These are phyloP conservation scores for Rhagoletis pomonella DNA, from an alignment of 1,140 invertebrate genomes.

Conservation along the genomic window DNA sequence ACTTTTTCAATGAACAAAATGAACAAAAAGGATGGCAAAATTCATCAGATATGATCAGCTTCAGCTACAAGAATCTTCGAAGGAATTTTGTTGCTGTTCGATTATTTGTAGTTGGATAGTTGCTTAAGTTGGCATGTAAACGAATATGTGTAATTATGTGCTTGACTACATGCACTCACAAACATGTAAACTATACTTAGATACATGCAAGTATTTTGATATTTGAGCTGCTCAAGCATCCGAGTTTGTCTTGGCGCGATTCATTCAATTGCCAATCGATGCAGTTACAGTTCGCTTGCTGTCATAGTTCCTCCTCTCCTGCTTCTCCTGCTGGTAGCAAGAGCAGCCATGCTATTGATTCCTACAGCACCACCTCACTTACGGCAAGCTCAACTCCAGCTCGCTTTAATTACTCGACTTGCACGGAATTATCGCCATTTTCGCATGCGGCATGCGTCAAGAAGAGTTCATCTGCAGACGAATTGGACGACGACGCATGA, in stretches of 20 bases:
- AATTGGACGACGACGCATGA: background rate
- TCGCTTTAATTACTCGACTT: slow-evolving; percentile 44
- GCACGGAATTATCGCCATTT: slow-evolving; percentile 1
- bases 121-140: slow-evolving; percentile 47
- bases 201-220: background rate
- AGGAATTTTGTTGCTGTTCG: slow-evolving; percentile 34
- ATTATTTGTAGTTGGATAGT: slow-evolving; percentile 43
- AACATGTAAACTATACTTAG: background rate
- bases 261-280: slow-evolving; percentile 17
- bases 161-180: background rate
- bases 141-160: slow-evolving; percentile 20
- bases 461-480: background rate
- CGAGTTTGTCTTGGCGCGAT: background rate
- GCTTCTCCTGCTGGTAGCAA: background rate
- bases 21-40: background rate
- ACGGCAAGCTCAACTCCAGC: background rate
- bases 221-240: background rate
- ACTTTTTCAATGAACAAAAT: background rate
- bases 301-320: background rate
- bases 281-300: background rate
- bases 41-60: background rate
- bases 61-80: background rate
- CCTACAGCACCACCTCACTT: background rate
- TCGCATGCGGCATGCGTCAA: background rate
- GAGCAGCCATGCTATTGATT: background rate